A percentile compares a stretch with the other conserved stretches of the same genome.
These are phyloP conservation scores for Drosophila oshimai DNA, from an alignment of 1,140 invertebrate species.

Conservation along the genomic window DNA sequence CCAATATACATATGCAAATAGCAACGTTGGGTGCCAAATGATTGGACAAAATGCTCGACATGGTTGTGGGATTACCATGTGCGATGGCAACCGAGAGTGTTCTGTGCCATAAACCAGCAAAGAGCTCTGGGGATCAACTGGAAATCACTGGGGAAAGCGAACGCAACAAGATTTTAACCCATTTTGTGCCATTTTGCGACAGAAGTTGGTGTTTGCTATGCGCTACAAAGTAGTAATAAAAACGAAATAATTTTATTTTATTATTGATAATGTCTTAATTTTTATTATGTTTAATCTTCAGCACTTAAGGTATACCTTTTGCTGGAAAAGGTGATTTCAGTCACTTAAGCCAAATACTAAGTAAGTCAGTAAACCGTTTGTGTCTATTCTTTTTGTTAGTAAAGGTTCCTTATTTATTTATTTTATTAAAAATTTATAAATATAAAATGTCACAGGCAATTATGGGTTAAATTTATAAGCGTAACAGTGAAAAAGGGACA, in stretches of 20 bases:
- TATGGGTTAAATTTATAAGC: background rate
- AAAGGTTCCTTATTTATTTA: background rate
- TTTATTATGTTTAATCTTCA: too few relatives aligned
- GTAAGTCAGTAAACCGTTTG: too few relatives aligned
- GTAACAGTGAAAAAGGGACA: background rate
- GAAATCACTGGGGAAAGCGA: background rate
- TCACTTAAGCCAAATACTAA: too few relatives aligned
- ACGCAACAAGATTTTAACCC: background rate
- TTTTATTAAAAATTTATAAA: too few relatives aligned
- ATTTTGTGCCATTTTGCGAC: background rate
- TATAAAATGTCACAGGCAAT: background rate
- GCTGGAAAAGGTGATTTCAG: too few relatives aligned
- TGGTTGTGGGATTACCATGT: background rate
- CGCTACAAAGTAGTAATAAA: too few relatives aligned
- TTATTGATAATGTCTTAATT: too few relatives aligned
- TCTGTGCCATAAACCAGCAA: background rate
- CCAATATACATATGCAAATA: constrained; percentile 49
- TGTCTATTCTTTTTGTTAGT: too few relatives aligned
- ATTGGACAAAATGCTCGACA: constrained; percentile 28
- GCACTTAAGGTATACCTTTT: too few relatives aligned
- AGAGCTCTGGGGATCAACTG: background rate
- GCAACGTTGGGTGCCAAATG: constrained; percentile 6
- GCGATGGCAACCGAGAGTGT: background rate
- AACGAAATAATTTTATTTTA: too few relatives aligned
- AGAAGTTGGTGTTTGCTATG: too few relatives aligned